Conservation (phyloP, 2,113 vertebrate species). For the Cavia aperea region DNA sequence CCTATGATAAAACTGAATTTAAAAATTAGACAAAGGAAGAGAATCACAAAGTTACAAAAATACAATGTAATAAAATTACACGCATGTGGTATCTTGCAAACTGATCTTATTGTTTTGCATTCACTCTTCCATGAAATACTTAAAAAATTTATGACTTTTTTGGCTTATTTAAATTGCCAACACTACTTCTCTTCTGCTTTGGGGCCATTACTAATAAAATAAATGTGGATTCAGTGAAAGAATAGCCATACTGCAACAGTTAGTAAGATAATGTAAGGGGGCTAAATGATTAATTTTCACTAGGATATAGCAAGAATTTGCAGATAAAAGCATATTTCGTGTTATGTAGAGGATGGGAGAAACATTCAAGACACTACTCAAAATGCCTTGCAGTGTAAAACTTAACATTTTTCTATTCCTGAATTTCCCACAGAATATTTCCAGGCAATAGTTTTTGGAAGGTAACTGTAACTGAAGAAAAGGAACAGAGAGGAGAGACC, state of each 20-base stretch:
- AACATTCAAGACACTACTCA: background rate
- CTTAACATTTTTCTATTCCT: background rate
- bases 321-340: background rate
- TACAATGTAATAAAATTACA: background rate
- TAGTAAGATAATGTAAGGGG: background rate
- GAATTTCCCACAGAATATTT: no score
- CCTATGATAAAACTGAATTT: background rate
- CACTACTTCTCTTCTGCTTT: background rate
- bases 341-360: background rate
- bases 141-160: background rate
- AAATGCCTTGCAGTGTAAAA: background rate
- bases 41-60: background rate
- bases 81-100: background rate
- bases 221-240: no score
- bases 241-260: background rate
- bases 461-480: no score
- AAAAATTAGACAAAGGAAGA: background rate
- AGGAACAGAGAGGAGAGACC: no score
- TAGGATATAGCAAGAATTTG: fast-evolving
- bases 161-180: background rate
- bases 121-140: background rate
- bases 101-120: background rate
- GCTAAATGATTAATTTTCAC: background rate
- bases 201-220: no score
- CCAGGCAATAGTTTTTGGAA: background rate